Percentiles rank a stretch among this genome's conserved stretches.
Conservation (phyloP, 2,888 invertebrate genomes). For the Plagiodera versicolora region DNA sequence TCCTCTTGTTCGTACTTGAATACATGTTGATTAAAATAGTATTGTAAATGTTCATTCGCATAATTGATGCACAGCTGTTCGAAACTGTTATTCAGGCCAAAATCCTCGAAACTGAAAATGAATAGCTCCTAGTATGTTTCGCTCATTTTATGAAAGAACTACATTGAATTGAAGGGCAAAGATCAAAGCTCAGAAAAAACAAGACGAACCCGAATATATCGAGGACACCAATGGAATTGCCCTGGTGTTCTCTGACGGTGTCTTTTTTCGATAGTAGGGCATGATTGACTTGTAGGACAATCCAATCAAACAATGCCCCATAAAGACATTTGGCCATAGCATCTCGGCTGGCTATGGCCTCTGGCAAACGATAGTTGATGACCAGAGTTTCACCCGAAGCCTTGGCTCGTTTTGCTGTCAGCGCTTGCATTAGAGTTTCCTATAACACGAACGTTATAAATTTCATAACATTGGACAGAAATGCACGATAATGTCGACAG, state of each 20-base stretch:
- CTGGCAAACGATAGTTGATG: conserved; percentile 85
- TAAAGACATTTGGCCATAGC: conserved; percentile 97
- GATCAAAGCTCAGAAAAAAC: conserved; percentile 61
- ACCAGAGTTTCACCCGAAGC: conserved; percentile 89
- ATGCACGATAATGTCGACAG: too few relatives aligned
- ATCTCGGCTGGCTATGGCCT: conserved; percentile 89
- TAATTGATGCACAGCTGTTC: conserved; percentile 98
- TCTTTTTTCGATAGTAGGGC: conserved; percentile 91
- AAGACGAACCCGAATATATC: conserved; percentile 72
- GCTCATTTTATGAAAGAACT: too few relatives aligned
- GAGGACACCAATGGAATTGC: conserved; percentile 91
- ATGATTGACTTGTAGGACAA: conserved; percentile 94
- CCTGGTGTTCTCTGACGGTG: conserved; percentile 81
- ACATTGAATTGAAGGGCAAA: too few relatives aligned
- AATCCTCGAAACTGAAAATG: conserved; percentile 84
- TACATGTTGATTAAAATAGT: conserved; percentile 97
- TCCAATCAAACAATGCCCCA: conserved; percentile 96
- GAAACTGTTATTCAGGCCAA: conserved; percentile 86
- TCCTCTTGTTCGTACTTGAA: conserved; percentile 98
- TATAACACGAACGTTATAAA: neutral
- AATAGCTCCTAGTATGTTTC: conserved; percentile 32
- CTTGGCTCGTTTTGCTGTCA: conserved; percentile 83
- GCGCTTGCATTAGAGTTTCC: conserved; percentile 83
- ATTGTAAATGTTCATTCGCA: conserved; percentile 95
- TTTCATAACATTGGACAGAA: too few relatives aligned